Evolutionary conservation across 2,888 invertebrate genomes (phyloP).

Genomic region (Diaperis boleti): DNA sequence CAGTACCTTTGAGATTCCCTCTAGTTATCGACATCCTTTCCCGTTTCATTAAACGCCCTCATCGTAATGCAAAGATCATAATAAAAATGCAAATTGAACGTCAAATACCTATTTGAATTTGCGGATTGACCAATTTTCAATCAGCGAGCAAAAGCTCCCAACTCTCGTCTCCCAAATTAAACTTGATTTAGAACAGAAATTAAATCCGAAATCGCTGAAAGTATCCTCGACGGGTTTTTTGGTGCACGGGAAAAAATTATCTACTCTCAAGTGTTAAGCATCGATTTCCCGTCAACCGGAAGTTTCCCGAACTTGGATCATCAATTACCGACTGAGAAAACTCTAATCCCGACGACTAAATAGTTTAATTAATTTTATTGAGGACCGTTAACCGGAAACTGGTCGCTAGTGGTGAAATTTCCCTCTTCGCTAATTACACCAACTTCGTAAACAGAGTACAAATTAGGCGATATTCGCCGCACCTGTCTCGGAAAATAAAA

Average conservation of each 20-base stretch:
- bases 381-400: slow-evolving; percentile 11
- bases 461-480: slow-evolving; percentile 9
- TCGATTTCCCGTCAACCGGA: slow-evolving; percentile 12
- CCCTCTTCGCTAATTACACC: slow-evolving; percentile 4
- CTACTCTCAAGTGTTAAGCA: slow-evolving; percentile 4
- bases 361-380: slow-evolving; percentile 30
- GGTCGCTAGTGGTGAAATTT: not conserved
- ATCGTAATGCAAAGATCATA: slow-evolving; percentile 14
- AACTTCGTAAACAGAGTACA: slow-evolving; percentile 2
- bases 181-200: slow-evolving; percentile 34
- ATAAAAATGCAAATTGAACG: slow-evolving; percentile 34
- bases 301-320: slow-evolving; percentile 4
- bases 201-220: slow-evolving; percentile 32
- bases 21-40: too few relatives aligned
- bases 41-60: not conserved
- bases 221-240: slow-evolving; percentile 18
- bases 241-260: not conserved
- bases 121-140: slow-evolving; percentile 38
- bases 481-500: not conserved
- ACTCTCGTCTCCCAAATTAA: slow-evolving; percentile 32
- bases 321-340: slow-evolving; percentile 21
- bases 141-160: slow-evolving; percentile 30
- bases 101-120: slow-evolving; percentile 23
- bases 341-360: slow-evolving; percentile 23
- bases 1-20: too few relatives aligned